phyloP scores from a whole-genome alignment of 2,113 vertebrate genomes.

The Ptilorrhoa leucosticta region DNA sequence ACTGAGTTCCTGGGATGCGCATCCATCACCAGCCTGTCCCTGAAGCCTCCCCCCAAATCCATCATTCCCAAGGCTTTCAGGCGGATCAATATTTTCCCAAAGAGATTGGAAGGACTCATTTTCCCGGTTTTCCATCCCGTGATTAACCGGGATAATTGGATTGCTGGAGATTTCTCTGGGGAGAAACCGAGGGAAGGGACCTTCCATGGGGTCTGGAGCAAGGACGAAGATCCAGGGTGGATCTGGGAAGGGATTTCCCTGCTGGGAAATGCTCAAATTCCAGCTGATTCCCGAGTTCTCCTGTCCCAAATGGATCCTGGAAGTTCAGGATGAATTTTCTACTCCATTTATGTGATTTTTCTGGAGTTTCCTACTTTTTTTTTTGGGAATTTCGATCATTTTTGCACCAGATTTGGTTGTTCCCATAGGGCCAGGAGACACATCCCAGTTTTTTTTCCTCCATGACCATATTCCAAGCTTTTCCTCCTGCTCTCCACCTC shows the following conservation, averaged over 20 bases:
- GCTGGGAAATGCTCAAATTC: background rate
- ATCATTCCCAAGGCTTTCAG: background rate
- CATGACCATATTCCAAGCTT: background rate
- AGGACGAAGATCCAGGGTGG: background rate
- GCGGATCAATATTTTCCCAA: background rate
- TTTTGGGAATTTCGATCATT: background rate
- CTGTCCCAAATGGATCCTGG: accelerated
- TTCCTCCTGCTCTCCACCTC: background rate
- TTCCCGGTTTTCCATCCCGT: background rate
- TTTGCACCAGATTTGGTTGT: background rate
- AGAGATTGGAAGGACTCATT: background rate
- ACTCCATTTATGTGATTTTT: accelerated
- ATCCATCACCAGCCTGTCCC: background rate
- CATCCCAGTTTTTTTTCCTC: accelerated
- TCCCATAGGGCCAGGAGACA: background rate
- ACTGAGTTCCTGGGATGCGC: background rate
- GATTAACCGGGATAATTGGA: background rate
- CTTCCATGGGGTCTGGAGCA: accelerated
- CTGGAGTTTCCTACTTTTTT: background rate
- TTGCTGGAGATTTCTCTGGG: background rate
- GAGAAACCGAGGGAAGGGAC: background rate
- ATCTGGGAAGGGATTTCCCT: background rate
- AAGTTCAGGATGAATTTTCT: background rate
- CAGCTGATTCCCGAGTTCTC: accelerated
- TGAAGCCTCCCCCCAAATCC: background rate